These are phyloP conservation scores for Ifrita kowaldi DNA, from an alignment of 2,113 vertebrate genomes.

Conservation along the genomic window DNA sequence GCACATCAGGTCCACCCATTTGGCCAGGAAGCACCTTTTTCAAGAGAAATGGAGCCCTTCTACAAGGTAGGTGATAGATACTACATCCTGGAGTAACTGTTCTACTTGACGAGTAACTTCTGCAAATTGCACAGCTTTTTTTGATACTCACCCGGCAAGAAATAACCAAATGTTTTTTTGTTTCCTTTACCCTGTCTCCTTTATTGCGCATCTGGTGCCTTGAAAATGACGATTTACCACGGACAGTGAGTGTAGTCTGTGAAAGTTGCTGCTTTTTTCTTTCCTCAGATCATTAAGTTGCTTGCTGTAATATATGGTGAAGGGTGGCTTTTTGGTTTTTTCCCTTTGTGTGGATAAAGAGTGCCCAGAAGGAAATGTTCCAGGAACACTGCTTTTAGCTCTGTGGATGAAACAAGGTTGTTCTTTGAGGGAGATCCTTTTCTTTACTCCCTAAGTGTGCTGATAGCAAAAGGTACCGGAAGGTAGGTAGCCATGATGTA, in stretches of 20 bases:
- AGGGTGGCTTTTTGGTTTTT: background rate
- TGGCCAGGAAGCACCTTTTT: slow-evolving; percentile 97
- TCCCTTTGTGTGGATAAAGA: background rate
- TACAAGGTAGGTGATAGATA: slow-evolving; percentile 85
- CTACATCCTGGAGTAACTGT: background rate
- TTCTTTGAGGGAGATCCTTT: background rate
- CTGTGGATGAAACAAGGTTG: background rate
- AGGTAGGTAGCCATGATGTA: background rate
- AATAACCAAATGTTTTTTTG: background rate
- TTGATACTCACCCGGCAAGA: background rate
- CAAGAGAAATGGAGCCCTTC: slow-evolving; percentile 95
- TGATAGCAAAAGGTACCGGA: background rate
- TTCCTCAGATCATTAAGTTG: background rate
- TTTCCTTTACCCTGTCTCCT: slow-evolving; percentile 14
- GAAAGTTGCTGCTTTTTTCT: background rate
- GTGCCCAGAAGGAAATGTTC: background rate
- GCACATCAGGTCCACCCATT: slow-evolving; percentile 90
- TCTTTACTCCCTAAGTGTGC: background rate
- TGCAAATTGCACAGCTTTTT: background rate
- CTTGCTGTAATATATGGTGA: background rate
- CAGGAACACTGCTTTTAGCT: background rate
- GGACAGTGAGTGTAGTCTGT: slow-evolving; percentile 10
- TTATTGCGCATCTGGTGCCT: background rate
- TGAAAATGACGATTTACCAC: background rate
- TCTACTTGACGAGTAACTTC: background rate